Evolutionary conservation across 2,888 invertebrate genomes (phyloP), one percentile per base, ranked within the genome.

Genomic region (Hyles lineata): DNA sequence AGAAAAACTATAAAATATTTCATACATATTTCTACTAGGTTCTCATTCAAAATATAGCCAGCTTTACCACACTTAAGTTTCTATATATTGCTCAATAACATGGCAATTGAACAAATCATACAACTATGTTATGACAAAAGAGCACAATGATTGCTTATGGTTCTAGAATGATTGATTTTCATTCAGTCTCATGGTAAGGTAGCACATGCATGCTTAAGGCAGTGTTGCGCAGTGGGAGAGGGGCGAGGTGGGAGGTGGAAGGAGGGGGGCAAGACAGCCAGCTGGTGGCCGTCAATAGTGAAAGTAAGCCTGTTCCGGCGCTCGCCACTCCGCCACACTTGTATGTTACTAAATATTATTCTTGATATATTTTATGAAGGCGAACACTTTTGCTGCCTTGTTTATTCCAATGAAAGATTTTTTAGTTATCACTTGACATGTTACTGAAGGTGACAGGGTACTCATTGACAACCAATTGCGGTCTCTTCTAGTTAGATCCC

Each of bases 211-310:
- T 67, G 9, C 43, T 43, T 92, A 89, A 92, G 87, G 89, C 89
- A 89, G 84, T 87, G 85, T 93, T 93, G 92, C 92, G 90, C 81
- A 89, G 91, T 83, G 76, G 77, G 74, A 77, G 79, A 81, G 79
- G 77, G 77, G 84, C 81, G 73, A 80, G 78, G 75, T 75, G 76
- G 17, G 55, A 55, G n/a, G 55, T 55, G 55, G 55, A n/a, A 17
- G 75, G 74, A 75, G 77, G 76, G 79, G 79, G 83, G 79, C 85
- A 80, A 79, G 81, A 81, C 73, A 76, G 82, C 84, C 92, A 92
- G 93, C 93, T 92, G 93, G 83, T 89, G 93, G 92, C 93, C 94
- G 90, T 87, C 90, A 93, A 85, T 82, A 94, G 94, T 94, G 94
- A 94, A 94, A 94, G 94, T 94, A 88, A 89, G 83, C 85, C 86